A percentile compares a stretch with the other conserved stretches of the same genome.
phyloP scores from a whole-genome alignment of 2,797 vertebrate species.

The Okamejei kenojei region DNA sequence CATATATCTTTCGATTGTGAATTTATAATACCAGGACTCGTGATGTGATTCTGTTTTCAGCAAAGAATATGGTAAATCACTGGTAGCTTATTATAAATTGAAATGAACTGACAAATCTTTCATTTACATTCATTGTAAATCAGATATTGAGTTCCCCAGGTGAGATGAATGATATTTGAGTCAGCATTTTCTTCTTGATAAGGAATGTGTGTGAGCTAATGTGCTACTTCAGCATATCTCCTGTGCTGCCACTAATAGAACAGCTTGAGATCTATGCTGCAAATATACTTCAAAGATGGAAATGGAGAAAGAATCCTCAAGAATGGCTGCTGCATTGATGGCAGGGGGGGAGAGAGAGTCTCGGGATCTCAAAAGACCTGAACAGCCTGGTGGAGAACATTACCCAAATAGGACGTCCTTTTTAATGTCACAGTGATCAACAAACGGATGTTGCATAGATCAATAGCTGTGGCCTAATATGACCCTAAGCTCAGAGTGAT shows the following conservation, averaged over 20 bases:
- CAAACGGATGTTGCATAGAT: too few species aligned
- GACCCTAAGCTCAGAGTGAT: too few species aligned
- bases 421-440: too few species aligned
- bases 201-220: neutral
- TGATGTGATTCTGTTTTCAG: neutral
- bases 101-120: neutral
- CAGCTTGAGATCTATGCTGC: neutral
- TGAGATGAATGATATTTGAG: neutral
- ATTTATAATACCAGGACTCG: neutral
- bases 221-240: neutral
- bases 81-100: neutral
- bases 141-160: neutral
- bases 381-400: too few species aligned
- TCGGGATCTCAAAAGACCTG: too few species aligned
- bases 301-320: neutral
- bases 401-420: too few species aligned
- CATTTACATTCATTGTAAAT: neutral
- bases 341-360: too few species aligned
- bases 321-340: too few species aligned
- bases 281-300: neutral
- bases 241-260: neutral
- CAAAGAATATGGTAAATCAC: neutral
- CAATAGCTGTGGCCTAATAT: too few species aligned
- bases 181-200: neutral
- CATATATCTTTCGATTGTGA: neutral